Evolutionary conservation across 2,797 vertebrate genomes (phyloP).

Genomic region (Chelonia mydas): DNA sequence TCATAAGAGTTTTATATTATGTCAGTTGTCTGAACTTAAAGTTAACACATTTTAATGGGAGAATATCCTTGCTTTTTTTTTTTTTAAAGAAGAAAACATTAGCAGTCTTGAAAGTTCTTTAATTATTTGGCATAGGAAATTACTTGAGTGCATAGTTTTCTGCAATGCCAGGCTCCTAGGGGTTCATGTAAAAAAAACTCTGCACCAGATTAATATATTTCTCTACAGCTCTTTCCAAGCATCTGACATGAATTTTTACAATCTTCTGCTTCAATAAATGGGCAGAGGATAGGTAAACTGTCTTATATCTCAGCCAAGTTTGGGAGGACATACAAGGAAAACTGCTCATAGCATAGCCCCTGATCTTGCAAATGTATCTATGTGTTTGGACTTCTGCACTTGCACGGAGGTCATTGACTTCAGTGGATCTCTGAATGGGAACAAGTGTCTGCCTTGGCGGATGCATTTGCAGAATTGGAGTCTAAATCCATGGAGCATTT

Average conservation of each 20-base stretch:
- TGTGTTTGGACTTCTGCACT: neutral
- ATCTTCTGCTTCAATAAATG: neutral
- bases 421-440: neutral
- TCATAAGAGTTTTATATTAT: neutral
- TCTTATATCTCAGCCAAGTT: neutral
- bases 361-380: neutral
- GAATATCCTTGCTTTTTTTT: neutral
- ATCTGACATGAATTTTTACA: neutral
- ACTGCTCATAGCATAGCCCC: neutral
- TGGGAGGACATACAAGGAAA: neutral
- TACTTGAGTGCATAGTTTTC: neutral
- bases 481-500: neutral
- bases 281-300: neutral
- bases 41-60: neutral
- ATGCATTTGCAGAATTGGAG: neutral
- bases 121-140: neutral
- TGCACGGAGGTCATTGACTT: neutral
- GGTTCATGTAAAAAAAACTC: neutral
- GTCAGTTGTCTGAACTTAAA: neutral
- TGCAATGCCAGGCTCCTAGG: neutral
- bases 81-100: neutral
- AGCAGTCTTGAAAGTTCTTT: neutral
- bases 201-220: neutral
- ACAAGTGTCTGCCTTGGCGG: neutral
- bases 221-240: neutral